Base-by-base conservation (phyloP, 2,888 invertebrate species). In the Anoplius nigerrimus region DNA sequence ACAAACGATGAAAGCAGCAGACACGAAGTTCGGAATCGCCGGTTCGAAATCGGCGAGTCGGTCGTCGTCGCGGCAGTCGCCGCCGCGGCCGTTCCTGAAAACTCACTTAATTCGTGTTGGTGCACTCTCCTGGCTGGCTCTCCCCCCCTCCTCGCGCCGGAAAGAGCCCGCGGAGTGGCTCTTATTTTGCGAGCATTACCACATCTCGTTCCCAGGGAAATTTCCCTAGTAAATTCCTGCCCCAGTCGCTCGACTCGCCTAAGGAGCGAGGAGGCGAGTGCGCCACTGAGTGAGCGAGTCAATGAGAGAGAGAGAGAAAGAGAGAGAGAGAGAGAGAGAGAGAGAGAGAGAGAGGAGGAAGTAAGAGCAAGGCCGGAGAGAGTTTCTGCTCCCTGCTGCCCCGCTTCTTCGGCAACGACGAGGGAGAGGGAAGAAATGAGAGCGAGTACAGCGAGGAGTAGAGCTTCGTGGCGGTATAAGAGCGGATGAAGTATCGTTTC, bases 401-500 rank as follows among this genome's bases (percentile, higher is more conserved):
- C 6, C 24, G 24, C 24, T 24, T 24, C 24, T 24, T 24, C 3
- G 6, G 6, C 3, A 58, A 27, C 55, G 62, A 52, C 27, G 53
- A n/a, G 53, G 55, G 64, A 63, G 20, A 55, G 43, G 24, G 43
- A 24, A 55, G 57, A 62, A 61, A 71, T 62, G 70, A 69, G 53
- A 34, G 53, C 22, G 22, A 5, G 53, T 4, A 53, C 20, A 21
- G 56, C 18, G 43, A 20, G 6, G 13, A 24, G 24, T 56, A 34
- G 42, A 43, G 27, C 11, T 55, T 21, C 53, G 43, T 16, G 27
- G 43, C 1, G 54, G 24, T 27, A 53, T 11, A 48, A 34, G 51
- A 52, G 62, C 57, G 73, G 81, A 79, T 78, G 77, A 80, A 76
- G 74, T 80, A 81, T 78, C 80, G 81, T 73, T 69, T 78, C 72